Evolutionary conservation across 2,888 invertebrate species (phyloP).

Genomic region (Caradrina clavipalpis): DNA sequence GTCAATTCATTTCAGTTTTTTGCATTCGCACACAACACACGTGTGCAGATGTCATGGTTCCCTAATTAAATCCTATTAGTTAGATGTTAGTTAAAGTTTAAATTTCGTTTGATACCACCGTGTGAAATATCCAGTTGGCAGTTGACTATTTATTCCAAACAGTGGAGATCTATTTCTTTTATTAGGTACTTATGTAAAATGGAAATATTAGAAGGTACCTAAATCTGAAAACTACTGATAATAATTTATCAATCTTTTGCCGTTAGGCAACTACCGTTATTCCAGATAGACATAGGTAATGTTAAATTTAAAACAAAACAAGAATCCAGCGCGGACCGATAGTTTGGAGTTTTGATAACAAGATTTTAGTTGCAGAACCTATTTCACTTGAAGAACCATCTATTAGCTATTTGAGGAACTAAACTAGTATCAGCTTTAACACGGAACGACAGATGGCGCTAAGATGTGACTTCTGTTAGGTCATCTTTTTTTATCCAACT

Average conservation of each 20-base stretch:
- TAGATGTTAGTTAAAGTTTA: slow-evolving; percentile 2
- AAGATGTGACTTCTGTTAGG: no score
- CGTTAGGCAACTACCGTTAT: neutral
- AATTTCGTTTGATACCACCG: neutral
- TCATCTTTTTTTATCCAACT: no score
- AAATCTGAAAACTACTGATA: neutral
- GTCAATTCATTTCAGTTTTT: slow-evolving; percentile 36
- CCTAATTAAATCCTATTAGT: slow-evolving; percentile 4
- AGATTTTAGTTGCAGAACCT: neutral
- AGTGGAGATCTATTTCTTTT: neutral
- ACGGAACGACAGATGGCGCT: slow-evolving; percentile 18
- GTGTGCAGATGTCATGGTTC: slow-evolving; percentile 14
- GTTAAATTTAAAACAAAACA: slow-evolving; percentile 12
- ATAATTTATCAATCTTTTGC: neutral
- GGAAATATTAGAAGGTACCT: neutral
- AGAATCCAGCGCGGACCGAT: neutral
- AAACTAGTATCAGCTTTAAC: neutral
- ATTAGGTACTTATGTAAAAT: neutral
- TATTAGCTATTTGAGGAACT: neutral
- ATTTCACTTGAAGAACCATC: slow-evolving; percentile 17
- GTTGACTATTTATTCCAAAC: no score
- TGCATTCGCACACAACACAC: slow-evolving; percentile 17
- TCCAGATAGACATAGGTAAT: neutral
- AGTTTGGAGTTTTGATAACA: neutral
- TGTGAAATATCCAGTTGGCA: neutral